These are phyloP conservation scores for Cyphomyrmex costatus DNA, from an alignment of 1,140 invertebrate genomes.

Conservation along the genomic window DNA sequence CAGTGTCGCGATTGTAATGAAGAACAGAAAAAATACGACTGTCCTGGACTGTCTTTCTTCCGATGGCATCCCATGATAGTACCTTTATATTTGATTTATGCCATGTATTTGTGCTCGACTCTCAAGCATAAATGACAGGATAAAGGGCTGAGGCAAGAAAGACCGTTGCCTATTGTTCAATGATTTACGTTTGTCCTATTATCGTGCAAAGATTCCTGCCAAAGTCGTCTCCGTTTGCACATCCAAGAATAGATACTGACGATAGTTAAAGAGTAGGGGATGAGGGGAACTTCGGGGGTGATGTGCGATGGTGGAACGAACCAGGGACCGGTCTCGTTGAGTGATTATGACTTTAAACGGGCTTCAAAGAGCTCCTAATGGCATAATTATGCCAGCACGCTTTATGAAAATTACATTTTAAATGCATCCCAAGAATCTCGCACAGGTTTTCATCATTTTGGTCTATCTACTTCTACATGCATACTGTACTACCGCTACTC, in stretches of 20 bases:
- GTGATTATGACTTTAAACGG: slow-evolving; percentile 76
- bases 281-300: background rate
- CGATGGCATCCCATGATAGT: slow-evolving; percentile 51
- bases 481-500: background rate
- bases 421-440: slow-evolving; percentile 66
- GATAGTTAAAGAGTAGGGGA: slow-evolving; percentile 5
- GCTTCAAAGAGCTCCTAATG: slow-evolving; percentile 74
- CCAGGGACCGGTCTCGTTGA: slow-evolving; percentile 66
- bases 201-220: slow-evolving; percentile 74
- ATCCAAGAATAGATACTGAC: slow-evolving; percentile 45
- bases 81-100: slow-evolving; percentile 72
- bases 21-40: slow-evolving; percentile 17
- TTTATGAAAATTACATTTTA: slow-evolving; percentile 74
- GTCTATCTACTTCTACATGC: slow-evolving; percentile 2
- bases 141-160: slow-evolving; percentile 65
- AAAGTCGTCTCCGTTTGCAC: slow-evolving; percentile 65
- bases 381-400: slow-evolving; percentile 71
- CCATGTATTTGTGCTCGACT: slow-evolving; percentile 61
- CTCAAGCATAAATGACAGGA: slow-evolving; percentile 62
- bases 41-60: slow-evolving; percentile 32
- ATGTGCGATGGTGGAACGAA: slow-evolving; percentile 56
- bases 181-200: slow-evolving; percentile 77
- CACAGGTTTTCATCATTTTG: slow-evolving; percentile 60
- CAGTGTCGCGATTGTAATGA: background rate
- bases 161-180: slow-evolving; percentile 75